Percentiles rank a stretch among this genome's conserved stretches.
phyloP scores from a whole-genome alignment of 2,888 invertebrate genomes.

The Pollenia amentaria region DNA sequence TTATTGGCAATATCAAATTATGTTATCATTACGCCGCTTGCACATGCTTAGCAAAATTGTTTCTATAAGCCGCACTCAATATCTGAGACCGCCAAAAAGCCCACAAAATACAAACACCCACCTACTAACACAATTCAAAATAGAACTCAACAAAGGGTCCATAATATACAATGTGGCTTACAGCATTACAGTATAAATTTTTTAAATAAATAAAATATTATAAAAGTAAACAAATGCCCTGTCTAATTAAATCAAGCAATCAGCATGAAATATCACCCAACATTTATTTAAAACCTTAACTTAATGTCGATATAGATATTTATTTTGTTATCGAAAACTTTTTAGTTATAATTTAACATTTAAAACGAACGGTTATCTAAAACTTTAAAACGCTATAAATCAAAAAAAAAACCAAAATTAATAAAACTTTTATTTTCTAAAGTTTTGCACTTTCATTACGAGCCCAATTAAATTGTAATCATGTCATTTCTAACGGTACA shows the following conservation, averaged over 20 bases:
- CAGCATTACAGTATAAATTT: neutral
- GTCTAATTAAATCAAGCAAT: conserved; percentile 82
- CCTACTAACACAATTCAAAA: conserved; percentile 10
- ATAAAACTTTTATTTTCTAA: neutral
- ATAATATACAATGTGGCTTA: neutral
- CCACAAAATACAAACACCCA: conserved; percentile 21
- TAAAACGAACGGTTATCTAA: conserved; percentile 57
- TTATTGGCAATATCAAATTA: conserved; percentile 69
- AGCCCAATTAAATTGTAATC: conserved; percentile 71
- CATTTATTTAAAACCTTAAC: conserved; percentile 38
- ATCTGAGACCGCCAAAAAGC: conserved; percentile 44
- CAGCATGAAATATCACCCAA: conserved; percentile 82
- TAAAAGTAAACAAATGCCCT: conserved; percentile 45
- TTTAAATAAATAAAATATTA: conserved; percentile 31
- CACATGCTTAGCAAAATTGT: conserved; percentile 19
- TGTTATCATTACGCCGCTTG: conserved; percentile 53
- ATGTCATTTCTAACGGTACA: conserved; percentile 73
- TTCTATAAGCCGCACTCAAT: conserved; percentile 20
- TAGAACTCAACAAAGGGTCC: conserved; percentile 21
- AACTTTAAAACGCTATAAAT: conserved; percentile 6
- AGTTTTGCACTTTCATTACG: conserved; percentile 37
- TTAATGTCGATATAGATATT: conserved; percentile 54
- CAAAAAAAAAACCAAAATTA: neutral
- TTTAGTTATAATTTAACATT: conserved; percentile 72
- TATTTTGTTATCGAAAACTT: neutral